Evolutionary conservation across 1,140 invertebrate species (phyloP), one percentile per base, ranked within the genome.

Genomic region (Pseudomyrmex flavicornis): DNA sequence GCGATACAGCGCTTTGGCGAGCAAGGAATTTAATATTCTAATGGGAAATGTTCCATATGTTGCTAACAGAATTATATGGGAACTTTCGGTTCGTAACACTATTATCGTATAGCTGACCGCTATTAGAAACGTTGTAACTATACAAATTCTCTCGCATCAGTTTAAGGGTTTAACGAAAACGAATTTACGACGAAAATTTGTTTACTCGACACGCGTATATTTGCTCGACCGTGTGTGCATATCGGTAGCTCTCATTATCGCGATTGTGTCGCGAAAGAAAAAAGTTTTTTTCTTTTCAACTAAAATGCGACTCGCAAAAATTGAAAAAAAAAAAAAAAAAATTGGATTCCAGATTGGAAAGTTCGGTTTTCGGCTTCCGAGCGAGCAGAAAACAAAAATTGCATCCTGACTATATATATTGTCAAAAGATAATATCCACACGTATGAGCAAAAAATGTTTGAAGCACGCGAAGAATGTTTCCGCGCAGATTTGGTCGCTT

Each of bases 11-110:
- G 10, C 58, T 22, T 62, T 17, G 35, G 22, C 2, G 3, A 20
- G n/a, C 2, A 44, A 58, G 54, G 8, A 66, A 65, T 35, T n/a
- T 26, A 17, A 12, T n/a, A 66, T 13, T 26, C 22, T 20, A 8
- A 44, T 20, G 22, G 62, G 66, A 75, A 75, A 26, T 65, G 22
- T 20, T n/a, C 9, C 9, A 1, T 65, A 52, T 12, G 10, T 76
- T 2, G 22, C 10, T 76, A 76, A 66, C 7, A 13, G 22, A 15
- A 9, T 76, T 76, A 54, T 22, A 17, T 48, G 22, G 46, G 46
- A 52, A 66, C 46, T 76, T 76, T 66, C 61, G 50, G 20, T 74
- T 44, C 26, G 58, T 76, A 76, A 76, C 61, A 22, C 50, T 52
- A 9, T 76, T 76, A 76, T 1, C 13, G n/a, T 65, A 63, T 15